Evolutionary conservation across 2,888 invertebrate genomes (phyloP), one percentile per base, ranked within the genome.

Genomic region (Iphiclides podalirius): DNA sequence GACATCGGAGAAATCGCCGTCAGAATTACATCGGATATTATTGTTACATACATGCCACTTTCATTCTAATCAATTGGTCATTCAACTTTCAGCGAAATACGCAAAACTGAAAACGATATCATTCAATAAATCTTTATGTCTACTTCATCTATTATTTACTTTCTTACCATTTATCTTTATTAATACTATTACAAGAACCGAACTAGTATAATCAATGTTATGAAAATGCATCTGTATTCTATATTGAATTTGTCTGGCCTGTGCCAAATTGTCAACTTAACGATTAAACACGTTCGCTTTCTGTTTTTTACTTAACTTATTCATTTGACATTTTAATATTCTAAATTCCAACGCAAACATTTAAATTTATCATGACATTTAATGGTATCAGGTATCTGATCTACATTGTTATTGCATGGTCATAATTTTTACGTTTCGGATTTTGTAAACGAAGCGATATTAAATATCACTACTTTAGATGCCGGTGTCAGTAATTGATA

Each of bases 1-100:
- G 73, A 75, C 72, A 75, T 74, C 61, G 63, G 70, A 65, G 70
- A 75, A 75, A 75, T 64, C 60, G 41, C 57, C 58, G 60, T 46
- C 51, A 59, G 56, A 51, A 52, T 60, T 61, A 64, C 60, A 65
- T 61, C 55, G 58, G 59, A 55, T 54, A 53, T 28, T 45, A 37
- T 46, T 51, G 20, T 45, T 39, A 43, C 38, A 44, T 35, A 40
- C 43, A 40, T 8, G 33, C 37, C 15, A 45, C 50, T 51, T 51
- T 51, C 50, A 37, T 45, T 51, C 20, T 46, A 51, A 51, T 46
- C 36, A 40, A 45, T 37, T 51, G 50, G 45, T 31, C 36, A 37
- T 51, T 51, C 45, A 51, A 51, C 45, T 45, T 41, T 26, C 15
- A 41, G 40, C 17, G 15, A 23, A 14, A 44, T 31, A 12, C n/a